Evolutionary conservation across 2,113 vertebrate species (phyloP), one percentile per base, ranked within the genome.

Genomic region (Phaetusa simplex): DNA sequence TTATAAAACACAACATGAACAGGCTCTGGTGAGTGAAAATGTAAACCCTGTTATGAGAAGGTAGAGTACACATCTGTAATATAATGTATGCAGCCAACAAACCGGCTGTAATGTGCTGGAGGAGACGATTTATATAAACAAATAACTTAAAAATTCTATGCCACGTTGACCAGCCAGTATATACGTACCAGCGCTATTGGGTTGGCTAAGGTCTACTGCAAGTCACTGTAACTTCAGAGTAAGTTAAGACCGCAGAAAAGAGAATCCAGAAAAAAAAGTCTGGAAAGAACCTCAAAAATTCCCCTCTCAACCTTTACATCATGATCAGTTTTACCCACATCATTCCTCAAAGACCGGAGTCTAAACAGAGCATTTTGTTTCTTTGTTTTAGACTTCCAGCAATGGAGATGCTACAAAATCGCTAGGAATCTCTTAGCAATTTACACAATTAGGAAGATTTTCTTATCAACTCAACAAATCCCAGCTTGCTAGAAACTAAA

Each of bases 141-240:
- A 56, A 4, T 38, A 83, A 69, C 21, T 78, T 50, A 34, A 55
- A 30, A 14, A 32, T 56, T 15, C 49, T 27, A 59, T 38, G 61
- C 42, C 45, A 36, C n/a, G 36, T 5, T 47, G 15, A 43, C 65
- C 62, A 84, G 77, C 14, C 50, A 70, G 32, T 5, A 20, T 5
- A 7, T 1, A 6, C 1, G 6, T 66, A 62, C 50, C 34, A 62
- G 47, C 38, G 27, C 22, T 36, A 0, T 12, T 45, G 58, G 22
- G 42, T 6, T 67, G 78, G 61, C 47, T 66, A 73, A 42, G 8
- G 29, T 64, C 34, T 70, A 12, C 73, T n/a, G 62, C 14, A 56
- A 81, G 58, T 34, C 47, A 47, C 40, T 1, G 0, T 9, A 43
- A 70, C 71, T 84, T 38, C 0, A 0, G 58, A 3, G 0, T 6